Percentiles rank a stretch among this genome's conserved stretches.
These are phyloP conservation scores for Ochlodes sylvanus DNA, from an alignment of 2,888 invertebrate species.

Conservation along the genomic window DNA sequence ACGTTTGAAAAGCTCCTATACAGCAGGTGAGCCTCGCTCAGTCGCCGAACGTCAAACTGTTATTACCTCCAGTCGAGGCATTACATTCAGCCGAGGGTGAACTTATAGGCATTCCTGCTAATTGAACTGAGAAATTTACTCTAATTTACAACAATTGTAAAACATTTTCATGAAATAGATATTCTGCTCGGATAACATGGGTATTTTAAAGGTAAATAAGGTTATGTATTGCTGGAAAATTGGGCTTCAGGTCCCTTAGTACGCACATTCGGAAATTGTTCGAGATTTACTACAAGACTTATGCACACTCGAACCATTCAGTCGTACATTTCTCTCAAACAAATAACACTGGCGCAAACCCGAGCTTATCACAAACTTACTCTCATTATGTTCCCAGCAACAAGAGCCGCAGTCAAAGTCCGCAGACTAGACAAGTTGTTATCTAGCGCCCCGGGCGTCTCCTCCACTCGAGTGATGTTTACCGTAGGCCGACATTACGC, in stretches of 20 bases:
- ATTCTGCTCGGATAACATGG: too few species aligned
- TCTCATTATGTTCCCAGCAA: slow-evolving; percentile 11
- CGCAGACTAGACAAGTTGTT: slow-evolving; percentile 13
- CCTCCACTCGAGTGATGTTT: slow-evolving; percentile 8
- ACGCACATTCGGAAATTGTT: too few species aligned
- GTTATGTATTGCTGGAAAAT: too few species aligned
- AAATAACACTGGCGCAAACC: neutral
- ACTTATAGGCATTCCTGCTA: slow-evolving; percentile 53
- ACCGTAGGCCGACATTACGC: slow-evolving; percentile 1
- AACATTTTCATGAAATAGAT: neutral
- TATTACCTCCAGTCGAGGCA: slow-evolving; percentile 54
- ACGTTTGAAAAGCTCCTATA: slow-evolving; percentile 42
- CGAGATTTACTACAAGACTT: too few species aligned
- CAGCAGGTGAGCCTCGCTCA: slow-evolving; percentile 44
- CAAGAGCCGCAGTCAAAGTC: slow-evolving; percentile 12
- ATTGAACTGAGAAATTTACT: slow-evolving; percentile 59
- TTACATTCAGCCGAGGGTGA: slow-evolving; percentile 14
- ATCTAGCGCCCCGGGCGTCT: slow-evolving; percentile 16
- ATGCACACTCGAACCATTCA: too few species aligned
- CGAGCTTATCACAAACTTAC: slow-evolving; percentile 16
- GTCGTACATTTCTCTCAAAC: too few species aligned
- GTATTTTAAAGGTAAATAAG: too few species aligned
- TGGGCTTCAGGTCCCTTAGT: too few species aligned
- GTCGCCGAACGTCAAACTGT: slow-evolving; percentile 54
- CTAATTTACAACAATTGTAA: neutral